phyloP scores from a whole-genome alignment of 92 coral and sea anemone species.

The Phenganax subtilis region DNA sequence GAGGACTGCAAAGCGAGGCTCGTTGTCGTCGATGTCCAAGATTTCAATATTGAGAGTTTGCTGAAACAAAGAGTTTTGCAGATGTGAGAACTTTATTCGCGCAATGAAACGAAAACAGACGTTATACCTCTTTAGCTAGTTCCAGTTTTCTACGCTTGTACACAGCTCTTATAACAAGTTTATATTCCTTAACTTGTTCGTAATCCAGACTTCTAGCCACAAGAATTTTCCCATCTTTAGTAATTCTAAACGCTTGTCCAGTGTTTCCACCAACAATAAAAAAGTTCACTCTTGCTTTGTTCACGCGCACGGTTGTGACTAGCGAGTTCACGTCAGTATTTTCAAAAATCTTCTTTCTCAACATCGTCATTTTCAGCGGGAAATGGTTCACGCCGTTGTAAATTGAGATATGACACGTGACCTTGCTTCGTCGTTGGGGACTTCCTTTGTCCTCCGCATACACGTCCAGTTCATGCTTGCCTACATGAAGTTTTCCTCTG shows the following conservation, averaged over 20 bases:
- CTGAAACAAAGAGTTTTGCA: conserved; percentile 39
- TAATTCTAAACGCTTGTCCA: conserved; percentile 58
- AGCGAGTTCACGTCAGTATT: conserved; percentile 38
- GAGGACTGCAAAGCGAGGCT: conserved; percentile 78
- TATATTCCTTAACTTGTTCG: conserved; percentile 53
- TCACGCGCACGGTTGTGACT: conserved; percentile 57
- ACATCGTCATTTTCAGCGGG: conserved; percentile 56
- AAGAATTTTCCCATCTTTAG: conserved; percentile 51
- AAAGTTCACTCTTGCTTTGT: conserved; percentile 39
- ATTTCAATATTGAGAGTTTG: conserved; percentile 59
- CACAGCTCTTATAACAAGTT: conserved; percentile 65
- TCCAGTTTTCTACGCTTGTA: conserved; percentile 44
- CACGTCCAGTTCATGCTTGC: conserved; percentile 56
- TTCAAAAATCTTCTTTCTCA: conserved; percentile 50
- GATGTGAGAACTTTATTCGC: neutral
- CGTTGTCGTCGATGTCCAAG: conserved; percentile 75
- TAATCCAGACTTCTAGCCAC: conserved; percentile 59
- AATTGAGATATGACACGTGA: conserved; percentile 61
- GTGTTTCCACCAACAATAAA: conserved; percentile 73
- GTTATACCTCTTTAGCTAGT: conserved; percentile 56
- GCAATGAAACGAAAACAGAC: neutral
- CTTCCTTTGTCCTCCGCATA: conserved; percentile 71
- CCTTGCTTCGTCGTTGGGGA: conserved; percentile 56
- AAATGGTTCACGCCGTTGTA: conserved; percentile 36
- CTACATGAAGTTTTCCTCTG: conserved; percentile 45